phyloP scores from a whole-genome alignment of 2,113 vertebrate genomes.

The Scalopus aquaticus region DNA sequence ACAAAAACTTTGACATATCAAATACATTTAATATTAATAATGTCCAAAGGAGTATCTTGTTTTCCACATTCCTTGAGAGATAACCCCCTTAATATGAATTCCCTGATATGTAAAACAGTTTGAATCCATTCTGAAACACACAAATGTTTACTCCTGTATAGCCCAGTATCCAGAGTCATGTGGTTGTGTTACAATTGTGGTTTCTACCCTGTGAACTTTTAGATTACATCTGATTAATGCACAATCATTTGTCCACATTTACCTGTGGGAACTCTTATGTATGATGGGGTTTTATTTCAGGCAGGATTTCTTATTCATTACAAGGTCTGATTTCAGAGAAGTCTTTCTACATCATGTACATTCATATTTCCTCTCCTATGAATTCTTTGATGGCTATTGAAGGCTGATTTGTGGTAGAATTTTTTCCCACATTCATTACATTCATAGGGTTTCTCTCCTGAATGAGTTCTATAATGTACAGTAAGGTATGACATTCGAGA shows the following conservation, averaged over 20 bases:
- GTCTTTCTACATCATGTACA: slow-evolving; percentile 43
- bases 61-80: background rate
- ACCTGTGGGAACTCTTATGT: background rate
- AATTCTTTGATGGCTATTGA: slow-evolving; percentile 75
- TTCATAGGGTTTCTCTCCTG: slow-evolving; percentile 77
- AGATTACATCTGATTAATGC: background rate
- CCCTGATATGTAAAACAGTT: slow-evolving; percentile 47
- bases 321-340: slow-evolving; percentile 36
- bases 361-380: slow-evolving; percentile 54
- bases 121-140: background rate
- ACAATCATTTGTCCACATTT: background rate
- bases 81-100: background rate
- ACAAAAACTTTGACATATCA: background rate
- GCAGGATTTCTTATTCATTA: background rate
- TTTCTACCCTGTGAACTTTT: background rate
- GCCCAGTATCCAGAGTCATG: background rate
- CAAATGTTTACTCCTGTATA: background rate
- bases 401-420: slow-evolving; percentile 79
- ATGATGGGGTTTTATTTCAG: background rate
- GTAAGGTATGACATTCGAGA: slow-evolving; percentile 77
- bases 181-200: background rate
- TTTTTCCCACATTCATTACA: slow-evolving; percentile 77
- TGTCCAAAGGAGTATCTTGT: background rate
- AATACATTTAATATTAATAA: background rate
- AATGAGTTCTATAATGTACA: slow-evolving; percentile 79